Conservation (phyloP, 2,888 invertebrate genomes). For the Drosophila atripex region DNA sequence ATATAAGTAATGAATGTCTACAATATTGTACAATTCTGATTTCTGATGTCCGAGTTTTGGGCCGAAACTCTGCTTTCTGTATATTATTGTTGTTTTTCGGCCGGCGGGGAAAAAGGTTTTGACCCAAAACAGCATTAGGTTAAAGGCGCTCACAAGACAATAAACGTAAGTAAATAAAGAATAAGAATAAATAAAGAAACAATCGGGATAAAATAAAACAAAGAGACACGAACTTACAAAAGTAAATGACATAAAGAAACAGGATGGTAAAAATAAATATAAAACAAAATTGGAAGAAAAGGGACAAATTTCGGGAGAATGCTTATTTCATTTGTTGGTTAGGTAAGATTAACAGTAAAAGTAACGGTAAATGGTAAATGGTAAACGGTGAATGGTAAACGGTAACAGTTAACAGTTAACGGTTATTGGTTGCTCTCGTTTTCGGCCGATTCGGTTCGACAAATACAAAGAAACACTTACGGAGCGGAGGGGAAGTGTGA, state of each 20-base stretch:
- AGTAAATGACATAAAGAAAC: conserved; percentile 49
- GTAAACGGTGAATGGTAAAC: conserved; percentile 48
- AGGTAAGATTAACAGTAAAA: conserved; percentile 56
- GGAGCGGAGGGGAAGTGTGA: conserved; percentile 78
- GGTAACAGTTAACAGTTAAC: conserved; percentile 66
- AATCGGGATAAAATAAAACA: conserved; percentile 17
- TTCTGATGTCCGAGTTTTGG: conserved; percentile 48
- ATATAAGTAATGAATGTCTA: conserved; percentile 23
- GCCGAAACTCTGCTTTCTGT: conserved; percentile 23
- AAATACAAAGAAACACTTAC: conserved; percentile 64
- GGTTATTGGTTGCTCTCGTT: conserved; percentile 54
- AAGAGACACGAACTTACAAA: conserved; percentile 29
- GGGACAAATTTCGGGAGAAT: conserved; percentile 30
- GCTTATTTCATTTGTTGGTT: conserved; percentile 32
- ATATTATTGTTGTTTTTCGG: conserved; percentile 4
- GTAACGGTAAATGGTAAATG: conserved; percentile 50
- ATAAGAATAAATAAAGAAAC: conserved; percentile 16
- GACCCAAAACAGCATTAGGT: conserved; percentile 78
- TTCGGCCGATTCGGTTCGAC: conserved; percentile 21
- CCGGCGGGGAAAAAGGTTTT: conserved; percentile 50
- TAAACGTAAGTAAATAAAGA: conserved; percentile 42
- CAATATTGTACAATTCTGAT: conserved; percentile 41
- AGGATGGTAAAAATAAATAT: conserved; percentile 47
- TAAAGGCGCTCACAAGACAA: conserved; percentile 73
- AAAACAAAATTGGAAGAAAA: conserved; percentile 19